Evolutionary conservation across 1,140 invertebrate species (phyloP).

Genomic region (Colletes gigas): DNA sequence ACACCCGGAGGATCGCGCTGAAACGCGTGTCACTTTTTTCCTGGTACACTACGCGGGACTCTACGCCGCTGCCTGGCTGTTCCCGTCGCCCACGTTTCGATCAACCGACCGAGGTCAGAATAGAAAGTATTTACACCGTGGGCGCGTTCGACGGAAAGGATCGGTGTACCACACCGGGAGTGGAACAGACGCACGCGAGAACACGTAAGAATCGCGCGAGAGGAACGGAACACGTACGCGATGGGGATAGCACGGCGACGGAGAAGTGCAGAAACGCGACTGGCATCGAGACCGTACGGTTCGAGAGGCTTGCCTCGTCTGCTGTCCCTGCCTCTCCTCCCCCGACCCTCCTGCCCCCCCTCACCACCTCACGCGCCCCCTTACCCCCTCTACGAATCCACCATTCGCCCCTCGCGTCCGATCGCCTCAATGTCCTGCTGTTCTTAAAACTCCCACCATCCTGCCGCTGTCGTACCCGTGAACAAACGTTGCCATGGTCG

Average conservation of each 20-base stretch:
- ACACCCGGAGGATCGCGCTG: not conserved
- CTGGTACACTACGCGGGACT: not conserved
- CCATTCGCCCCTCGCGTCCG: conserved; percentile 9
- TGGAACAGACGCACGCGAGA: not conserved
- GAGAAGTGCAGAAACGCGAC: conserved; percentile 68
- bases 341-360: not conserved
- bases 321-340: conserved; percentile 13
- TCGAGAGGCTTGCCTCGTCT: conserved; percentile 59
- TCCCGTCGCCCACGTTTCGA: conserved; percentile 40
- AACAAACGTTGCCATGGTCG: conserved; percentile 61
- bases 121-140: conserved; percentile 70
- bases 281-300: conserved; percentile 53
- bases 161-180: not conserved
- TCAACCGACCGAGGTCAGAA: conserved; percentile 65
- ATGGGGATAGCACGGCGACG: conserved; percentile 5
- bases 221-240: not conserved
- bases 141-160: conserved; percentile 32
- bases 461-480: conserved; percentile 31
- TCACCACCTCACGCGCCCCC: not conserved
- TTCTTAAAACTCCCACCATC: conserved; percentile 57
- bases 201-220: conserved; percentile 15
- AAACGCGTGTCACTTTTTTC: conserved; percentile 36
- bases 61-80: not conserved
- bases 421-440: conserved; percentile 37
- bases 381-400: not conserved